Evolutionary conservation across 2,888 invertebrate species (phyloP).

Genomic region (Steinernema scapterisci): DNA sequence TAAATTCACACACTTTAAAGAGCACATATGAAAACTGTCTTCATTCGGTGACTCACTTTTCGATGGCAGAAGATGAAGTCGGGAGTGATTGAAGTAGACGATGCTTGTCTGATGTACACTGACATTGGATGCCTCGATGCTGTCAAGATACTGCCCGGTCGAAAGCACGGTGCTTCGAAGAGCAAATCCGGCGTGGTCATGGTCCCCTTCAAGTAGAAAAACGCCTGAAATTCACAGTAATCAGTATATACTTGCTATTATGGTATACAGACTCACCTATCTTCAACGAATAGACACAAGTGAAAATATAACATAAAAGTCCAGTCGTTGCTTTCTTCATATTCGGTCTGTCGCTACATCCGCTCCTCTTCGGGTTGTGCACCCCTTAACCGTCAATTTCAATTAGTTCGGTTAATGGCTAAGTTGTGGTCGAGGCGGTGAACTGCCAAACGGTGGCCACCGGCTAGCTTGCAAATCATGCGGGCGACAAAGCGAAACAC

Average conservation of each 20-base stretch:
- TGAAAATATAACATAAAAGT: background rate
- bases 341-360: background rate
- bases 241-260: background rate
- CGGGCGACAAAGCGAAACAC: too few relatives aligned
- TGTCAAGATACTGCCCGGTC: conserved; percentile 1
- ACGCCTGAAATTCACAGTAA: background rate
- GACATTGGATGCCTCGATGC: conserved; percentile 3
- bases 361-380: too few relatives aligned
- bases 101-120: conserved; percentile 24
- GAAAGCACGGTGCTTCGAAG: conserved; percentile 4
- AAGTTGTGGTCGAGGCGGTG: too few relatives aligned
- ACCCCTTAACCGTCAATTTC: too few relatives aligned
- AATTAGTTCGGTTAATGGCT: too few relatives aligned
- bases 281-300: background rate
- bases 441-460: too few relatives aligned
- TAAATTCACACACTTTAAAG: conserved; percentile 44
- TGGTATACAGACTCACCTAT: background rate
- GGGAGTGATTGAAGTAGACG: conserved; percentile 18
- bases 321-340: background rate
- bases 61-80: conserved; percentile 2
- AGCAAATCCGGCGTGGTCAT: conserved; percentile 10
- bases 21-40: background rate
- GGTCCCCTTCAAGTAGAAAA: background rate
- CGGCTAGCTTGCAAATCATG: too few relatives aligned
- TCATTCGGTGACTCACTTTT: background rate